Evolutionary conservation across 2,113 vertebrate genomes (phyloP).

Genomic region (Dolichotis patagonum): DNA sequence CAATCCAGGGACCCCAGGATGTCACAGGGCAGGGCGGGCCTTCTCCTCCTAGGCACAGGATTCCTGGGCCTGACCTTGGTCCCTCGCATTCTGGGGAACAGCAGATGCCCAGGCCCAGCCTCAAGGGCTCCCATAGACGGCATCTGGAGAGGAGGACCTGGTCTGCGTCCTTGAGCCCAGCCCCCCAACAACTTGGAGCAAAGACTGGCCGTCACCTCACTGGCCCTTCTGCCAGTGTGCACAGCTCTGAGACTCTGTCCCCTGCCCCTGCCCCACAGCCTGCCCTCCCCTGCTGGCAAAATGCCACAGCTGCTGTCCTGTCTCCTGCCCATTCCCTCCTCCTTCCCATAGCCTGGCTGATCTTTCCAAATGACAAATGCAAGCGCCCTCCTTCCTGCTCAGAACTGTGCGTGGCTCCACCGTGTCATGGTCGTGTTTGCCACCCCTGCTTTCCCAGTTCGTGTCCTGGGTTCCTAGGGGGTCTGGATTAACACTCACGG

Average conservation of each 20-base stretch:
- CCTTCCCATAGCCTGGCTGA: neutral
- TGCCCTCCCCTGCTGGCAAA: fast-evolving
- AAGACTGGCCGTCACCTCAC: fast-evolving
- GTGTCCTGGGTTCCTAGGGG: neutral
- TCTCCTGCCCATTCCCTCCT: neutral
- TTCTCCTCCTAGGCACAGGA: neutral
- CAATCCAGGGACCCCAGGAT: neutral
- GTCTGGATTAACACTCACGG: fast-evolving
- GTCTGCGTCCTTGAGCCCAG: neutral
- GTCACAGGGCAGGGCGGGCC: neutral
- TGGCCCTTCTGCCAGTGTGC: neutral
- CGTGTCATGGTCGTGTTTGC: neutral
- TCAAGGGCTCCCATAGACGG: neutral
- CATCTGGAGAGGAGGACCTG: neutral
- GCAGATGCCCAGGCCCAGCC: neutral
- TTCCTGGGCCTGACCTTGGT: neutral
- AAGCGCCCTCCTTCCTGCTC: neutral
- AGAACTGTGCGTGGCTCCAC: neutral
- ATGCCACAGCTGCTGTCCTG: fast-evolving
- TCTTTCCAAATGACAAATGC: neutral
- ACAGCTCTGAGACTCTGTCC: fast-evolving
- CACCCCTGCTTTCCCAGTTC: neutral
- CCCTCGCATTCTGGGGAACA: neutral
- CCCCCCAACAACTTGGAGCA: neutral
- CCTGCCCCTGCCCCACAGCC: fast-evolving